Evolutionary conservation across 2,888 invertebrate species (phyloP).

Genomic region (Ptilodon capucinus): DNA sequence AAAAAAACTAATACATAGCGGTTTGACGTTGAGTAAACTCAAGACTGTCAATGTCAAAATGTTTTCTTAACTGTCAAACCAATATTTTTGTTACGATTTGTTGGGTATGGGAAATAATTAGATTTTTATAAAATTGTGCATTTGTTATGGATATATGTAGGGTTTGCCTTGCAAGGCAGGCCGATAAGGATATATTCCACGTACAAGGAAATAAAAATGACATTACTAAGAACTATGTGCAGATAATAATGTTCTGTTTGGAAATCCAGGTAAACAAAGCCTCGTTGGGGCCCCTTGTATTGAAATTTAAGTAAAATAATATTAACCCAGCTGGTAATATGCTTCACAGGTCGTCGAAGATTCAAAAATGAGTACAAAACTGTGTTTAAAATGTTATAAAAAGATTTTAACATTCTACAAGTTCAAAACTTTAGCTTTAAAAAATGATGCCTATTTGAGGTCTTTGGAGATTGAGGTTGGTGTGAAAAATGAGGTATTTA

Average conservation of each 20-base stretch:
- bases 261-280: conserved; percentile 54
- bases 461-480: conserved; percentile 19
- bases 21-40: no score
- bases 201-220: conserved; percentile 32
- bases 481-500: conserved; percentile 33
- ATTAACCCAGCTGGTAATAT: conserved; percentile 2
- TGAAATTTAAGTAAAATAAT: not conserved
- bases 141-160: conserved; percentile 49
- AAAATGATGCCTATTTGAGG: conserved; percentile 53
- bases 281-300: not conserved
- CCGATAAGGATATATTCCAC: conserved; percentile 47
- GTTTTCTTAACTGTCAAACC: no score
- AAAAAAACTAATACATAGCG: no score
- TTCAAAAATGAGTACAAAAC: conserved; percentile 47
- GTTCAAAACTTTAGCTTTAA: conserved; percentile 59
- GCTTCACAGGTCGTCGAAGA: conserved; percentile 46
- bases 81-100: no score
- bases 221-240: conserved; percentile 33
- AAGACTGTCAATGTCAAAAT: not conserved
- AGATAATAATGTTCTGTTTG: conserved; percentile 60
- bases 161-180: conserved; percentile 47
- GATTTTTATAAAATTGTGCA: not conserved
- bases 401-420: conserved; percentile 56
- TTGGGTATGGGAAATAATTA: no score
- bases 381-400: conserved; percentile 60